Evolutionary conservation across 2,113 vertebrate genomes (phyloP).

Genomic region (Spilogale gracilis): DNA sequence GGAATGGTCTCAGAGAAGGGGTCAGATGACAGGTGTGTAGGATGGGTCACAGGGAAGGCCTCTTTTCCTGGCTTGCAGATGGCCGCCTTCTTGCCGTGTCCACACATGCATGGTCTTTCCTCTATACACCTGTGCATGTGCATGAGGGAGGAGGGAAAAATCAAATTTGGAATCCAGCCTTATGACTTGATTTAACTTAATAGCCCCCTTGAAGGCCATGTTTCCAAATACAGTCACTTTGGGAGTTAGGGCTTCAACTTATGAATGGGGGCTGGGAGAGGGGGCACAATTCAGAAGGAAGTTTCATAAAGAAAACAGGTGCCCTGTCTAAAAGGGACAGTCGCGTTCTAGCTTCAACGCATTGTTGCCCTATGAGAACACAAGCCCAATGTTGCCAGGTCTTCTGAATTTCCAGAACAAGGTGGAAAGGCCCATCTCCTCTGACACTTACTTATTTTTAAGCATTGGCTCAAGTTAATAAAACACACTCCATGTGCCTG

Average conservation of each 20-base stretch:
- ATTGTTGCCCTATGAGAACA: background rate
- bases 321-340: background rate
- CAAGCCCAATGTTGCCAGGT: background rate
- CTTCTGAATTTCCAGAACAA: background rate
- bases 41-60: background rate
- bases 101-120: background rate
- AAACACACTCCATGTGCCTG: background rate
- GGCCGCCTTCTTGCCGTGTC: background rate
- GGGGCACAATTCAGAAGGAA: background rate
- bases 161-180: too few species aligned
- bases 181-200: background rate
- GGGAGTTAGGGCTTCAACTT: background rate
- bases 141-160: background rate
- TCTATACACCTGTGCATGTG: background rate
- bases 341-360: background rate
- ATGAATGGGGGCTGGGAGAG: background rate
- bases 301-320: background rate
- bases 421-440: background rate
- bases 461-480: background rate
- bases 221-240: background rate
- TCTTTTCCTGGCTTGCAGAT: background rate
- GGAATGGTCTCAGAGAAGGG: background rate
- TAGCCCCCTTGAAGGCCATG: background rate
- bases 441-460: background rate
- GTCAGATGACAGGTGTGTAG: background rate